A percentile compares a stretch with the other conserved stretches of the same genome.
phyloP scores from a whole-genome alignment of 2,113 vertebrate species.

The Equus przewalskii region DNA sequence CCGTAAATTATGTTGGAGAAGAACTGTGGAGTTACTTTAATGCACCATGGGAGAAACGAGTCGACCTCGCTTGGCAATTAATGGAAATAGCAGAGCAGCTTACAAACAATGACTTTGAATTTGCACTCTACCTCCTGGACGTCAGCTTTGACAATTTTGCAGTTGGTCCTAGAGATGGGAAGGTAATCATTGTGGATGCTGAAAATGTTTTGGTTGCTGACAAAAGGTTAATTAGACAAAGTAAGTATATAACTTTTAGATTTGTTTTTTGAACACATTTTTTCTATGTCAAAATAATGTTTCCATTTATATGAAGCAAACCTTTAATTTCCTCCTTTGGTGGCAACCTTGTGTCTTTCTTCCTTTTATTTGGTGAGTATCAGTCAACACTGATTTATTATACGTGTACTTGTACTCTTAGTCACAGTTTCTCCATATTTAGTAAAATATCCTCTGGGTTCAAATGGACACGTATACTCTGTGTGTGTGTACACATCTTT shows the following conservation, averaged over 20 bases:
- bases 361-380: not conserved
- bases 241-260: slow-evolving; percentile 89
- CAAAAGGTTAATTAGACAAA: slow-evolving; percentile 98
- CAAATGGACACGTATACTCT: not conserved
- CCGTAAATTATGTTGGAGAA: slow-evolving; percentile 98
- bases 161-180: slow-evolving; percentile 97
- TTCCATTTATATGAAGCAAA: slow-evolving; percentile 27
- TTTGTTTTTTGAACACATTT: not conserved
- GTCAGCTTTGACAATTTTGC: slow-evolving; percentile 99
- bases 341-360: not conserved
- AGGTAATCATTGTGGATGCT: slow-evolving; percentile 98
- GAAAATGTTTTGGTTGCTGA: slow-evolving; percentile 99
- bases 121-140: slow-evolving; percentile 99
- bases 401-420: not conserved
- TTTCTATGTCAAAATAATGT: not conserved
- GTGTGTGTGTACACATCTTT: not conserved
- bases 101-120: slow-evolving; percentile 99
- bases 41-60: slow-evolving; percentile 97
- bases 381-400: not conserved
- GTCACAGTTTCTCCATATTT: not conserved
- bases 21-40: slow-evolving; percentile 99
- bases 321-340: not conserved
- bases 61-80: slow-evolving; percentile 96
- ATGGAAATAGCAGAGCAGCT: slow-evolving; percentile 99
- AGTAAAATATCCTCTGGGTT: slow-evolving; percentile 14